These are phyloP conservation scores for Planiliza haematocheilus DNA, from an alignment of 2,113 vertebrate genomes.

Conservation along the genomic window DNA sequence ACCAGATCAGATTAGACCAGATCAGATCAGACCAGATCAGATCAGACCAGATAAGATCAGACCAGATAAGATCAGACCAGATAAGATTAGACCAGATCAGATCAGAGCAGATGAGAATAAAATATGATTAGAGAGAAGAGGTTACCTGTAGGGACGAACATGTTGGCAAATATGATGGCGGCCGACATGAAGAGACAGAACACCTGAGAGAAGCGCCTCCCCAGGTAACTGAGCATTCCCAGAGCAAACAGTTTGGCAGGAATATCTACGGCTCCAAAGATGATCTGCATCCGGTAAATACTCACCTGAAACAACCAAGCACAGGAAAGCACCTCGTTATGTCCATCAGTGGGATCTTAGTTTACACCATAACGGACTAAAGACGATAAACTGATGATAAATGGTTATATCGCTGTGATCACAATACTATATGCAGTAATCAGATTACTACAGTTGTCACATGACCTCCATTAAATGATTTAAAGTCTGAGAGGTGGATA, in stretches of 20 bases:
- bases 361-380: no score
- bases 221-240: conserved; percentile 84
- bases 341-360: neutral
- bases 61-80: no score
- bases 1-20: neutral
- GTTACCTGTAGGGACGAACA: conserved; percentile 87
- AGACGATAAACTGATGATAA: no score
- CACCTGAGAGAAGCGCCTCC: conserved; percentile 85
- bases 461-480: no score
- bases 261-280: conserved; percentile 90
- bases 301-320: conserved; percentile 77
- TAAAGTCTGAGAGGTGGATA: no score
- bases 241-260: conserved; percentile 89
- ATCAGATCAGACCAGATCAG: neutral
- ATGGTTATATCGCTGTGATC: no score
- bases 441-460: no score
- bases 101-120: neutral
- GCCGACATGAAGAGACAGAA: conserved; percentile 81
- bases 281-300: conserved; percentile 93
- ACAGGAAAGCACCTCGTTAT: neutral
- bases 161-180: conserved; percentile 86
- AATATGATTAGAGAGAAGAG: neutral
- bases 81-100: no score
- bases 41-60: neutral
- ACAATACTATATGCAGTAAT: no score